A percentile compares a stretch with the other conserved stretches of the same genome.
Conservation (phyloP, 2,113 vertebrate genomes). For the Grantiella picta region DNA sequence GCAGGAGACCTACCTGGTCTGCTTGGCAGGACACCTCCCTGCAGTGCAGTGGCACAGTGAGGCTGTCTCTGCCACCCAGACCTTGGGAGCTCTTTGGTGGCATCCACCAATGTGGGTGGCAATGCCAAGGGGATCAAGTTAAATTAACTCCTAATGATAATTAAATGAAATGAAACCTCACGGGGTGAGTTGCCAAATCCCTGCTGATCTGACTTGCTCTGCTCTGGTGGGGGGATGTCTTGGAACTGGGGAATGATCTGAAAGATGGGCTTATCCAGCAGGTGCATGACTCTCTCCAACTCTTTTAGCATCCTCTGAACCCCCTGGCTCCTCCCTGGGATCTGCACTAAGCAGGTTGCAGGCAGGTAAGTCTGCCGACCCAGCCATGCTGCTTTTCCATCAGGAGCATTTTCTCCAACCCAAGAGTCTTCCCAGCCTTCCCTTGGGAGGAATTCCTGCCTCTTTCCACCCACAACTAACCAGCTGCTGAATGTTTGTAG, state of each 20-base stretch:
- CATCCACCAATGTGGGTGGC: background rate
- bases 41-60: background rate
- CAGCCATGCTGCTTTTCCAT: background rate
- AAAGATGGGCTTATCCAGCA: background rate
- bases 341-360: background rate
- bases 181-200: background rate
- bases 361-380: background rate
- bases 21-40: background rate
- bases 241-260: background rate
- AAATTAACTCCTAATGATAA: background rate
- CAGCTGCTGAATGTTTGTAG: background rate
- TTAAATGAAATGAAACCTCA: background rate
- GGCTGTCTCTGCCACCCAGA: background rate
- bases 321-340: background rate
- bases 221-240: background rate
- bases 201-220: background rate
- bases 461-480: background rate
- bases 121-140: background rate
- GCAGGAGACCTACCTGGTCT: background rate
- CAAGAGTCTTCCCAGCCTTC: background rate
- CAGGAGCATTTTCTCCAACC: background rate
- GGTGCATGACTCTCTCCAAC: background rate
- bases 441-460: background rate
- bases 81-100: background rate
- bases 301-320: background rate